Conservation (phyloP, 2,888 invertebrate species). For the Polyommatus icarus region DNA sequence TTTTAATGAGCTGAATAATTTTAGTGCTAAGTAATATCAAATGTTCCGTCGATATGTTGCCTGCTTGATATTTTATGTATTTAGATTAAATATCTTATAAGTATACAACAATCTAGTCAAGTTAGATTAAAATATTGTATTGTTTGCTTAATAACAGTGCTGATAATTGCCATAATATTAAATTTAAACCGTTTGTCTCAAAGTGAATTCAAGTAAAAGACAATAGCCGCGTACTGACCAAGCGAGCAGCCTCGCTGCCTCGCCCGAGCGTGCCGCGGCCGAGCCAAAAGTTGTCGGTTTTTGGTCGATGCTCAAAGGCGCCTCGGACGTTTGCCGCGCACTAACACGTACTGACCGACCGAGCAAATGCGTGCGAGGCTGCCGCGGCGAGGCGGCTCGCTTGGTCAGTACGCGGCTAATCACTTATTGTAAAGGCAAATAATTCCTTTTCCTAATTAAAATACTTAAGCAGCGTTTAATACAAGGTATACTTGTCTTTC, state of each 20-base stretch:
- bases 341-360: no score
- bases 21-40: constrained; percentile 7
- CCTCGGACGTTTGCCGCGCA: no score
- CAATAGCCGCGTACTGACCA: no score
- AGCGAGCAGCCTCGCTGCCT: no score
- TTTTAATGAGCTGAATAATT: neutral
- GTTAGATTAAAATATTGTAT: neutral
- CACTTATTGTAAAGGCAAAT: neutral
- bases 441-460: no score
- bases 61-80: constrained; percentile 28
- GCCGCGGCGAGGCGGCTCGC: no score
- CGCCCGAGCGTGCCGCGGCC: no score
- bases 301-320: no score
- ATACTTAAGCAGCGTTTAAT: no score
- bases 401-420: no score
- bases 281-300: no score
- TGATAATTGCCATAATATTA: neutral
- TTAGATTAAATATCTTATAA: constrained; percentile 4
- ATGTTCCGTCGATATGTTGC: constrained; percentile 30
- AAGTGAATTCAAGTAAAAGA: neutral
- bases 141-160: neutral
- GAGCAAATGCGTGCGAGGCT: no score
- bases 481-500: neutral
- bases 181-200: neutral
- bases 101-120: constrained; percentile 13